Percentiles rank a stretch among this genome's conserved stretches.
phyloP scores from a whole-genome alignment of 2,113 vertebrate genomes.

The Rhombomys opimus region DNA sequence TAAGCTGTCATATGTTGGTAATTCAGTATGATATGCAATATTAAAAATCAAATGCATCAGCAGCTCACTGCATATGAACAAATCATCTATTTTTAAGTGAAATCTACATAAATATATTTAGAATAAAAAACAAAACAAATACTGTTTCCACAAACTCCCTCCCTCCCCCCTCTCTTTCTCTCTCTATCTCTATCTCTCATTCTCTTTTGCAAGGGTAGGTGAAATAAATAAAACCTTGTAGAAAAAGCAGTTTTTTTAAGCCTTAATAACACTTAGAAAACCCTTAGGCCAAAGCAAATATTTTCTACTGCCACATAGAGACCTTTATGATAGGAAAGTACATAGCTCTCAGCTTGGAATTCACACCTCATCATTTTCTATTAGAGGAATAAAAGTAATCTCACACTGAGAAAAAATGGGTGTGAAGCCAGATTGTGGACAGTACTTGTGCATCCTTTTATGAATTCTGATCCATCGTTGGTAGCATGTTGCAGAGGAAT shows the following conservation, averaged over 20 bases:
- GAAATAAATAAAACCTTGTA: neutral
- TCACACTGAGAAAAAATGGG: slow-evolving; percentile 44
- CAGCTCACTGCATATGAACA: neutral
- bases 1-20: neutral
- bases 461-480: neutral
- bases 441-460: neutral
- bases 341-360: slow-evolving; percentile 52
- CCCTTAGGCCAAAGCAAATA: slow-evolving; percentile 69
- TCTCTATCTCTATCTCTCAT: too few relatives aligned
- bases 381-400: slow-evolving; percentile 66
- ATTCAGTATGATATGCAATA: neutral
- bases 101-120: neutral
- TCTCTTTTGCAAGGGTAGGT: neutral
- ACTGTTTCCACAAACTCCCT: neutral
- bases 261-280: slow-evolving; percentile 65
- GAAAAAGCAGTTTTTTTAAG: slow-evolving; percentile 29
- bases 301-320: slow-evolving; percentile 56
- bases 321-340: slow-evolving; percentile 61
- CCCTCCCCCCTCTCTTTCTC: neutral
- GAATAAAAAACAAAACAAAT: neutral
- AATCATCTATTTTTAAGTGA: neutral
- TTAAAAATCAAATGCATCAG: neutral
- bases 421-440: slow-evolving; percentile 35
- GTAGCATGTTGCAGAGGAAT: neutral
- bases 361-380: slow-evolving; percentile 66